Conservation (phyloP, 2,797 vertebrate genomes). For the Melanotaenia maccullochi region DNA sequence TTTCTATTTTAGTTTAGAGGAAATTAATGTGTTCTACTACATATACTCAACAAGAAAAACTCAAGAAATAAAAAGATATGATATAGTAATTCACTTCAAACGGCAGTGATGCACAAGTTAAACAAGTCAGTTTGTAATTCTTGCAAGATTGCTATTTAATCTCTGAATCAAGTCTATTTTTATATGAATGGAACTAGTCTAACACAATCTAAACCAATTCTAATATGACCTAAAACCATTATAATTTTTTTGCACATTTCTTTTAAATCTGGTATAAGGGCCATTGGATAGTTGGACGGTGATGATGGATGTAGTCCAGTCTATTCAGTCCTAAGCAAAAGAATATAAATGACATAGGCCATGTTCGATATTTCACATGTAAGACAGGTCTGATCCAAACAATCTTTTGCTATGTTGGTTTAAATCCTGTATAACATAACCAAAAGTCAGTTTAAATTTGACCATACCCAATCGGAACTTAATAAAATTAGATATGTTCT, state of each 20-base stretch:
- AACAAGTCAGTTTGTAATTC: neutral
- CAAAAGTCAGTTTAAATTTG: neutral
- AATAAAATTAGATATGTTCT: neutral
- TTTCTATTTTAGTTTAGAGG: neutral
- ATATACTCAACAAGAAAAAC: too few species aligned
- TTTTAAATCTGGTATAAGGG: neutral
- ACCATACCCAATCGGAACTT: neutral
- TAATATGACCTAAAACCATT: neutral
- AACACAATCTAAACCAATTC: neutral
- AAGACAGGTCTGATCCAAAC: neutral
- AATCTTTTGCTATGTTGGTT: neutral
- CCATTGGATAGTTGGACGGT: neutral
- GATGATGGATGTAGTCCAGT: neutral
- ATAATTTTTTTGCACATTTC: neutral
- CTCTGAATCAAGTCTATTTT: neutral
- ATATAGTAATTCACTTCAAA: neutral
- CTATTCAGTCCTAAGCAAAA: neutral
- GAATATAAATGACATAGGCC: neutral
- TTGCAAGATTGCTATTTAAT: neutral
- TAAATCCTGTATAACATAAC: neutral
- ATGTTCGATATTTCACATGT: neutral
- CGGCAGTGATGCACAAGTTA: neutral
- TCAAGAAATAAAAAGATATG: neutral
- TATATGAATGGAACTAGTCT: neutral
- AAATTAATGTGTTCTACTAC: neutral